Evolutionary conservation across 2,888 invertebrate species (phyloP), one percentile per base, ranked within the genome.

Genomic region (Sturmia bella): DNA sequence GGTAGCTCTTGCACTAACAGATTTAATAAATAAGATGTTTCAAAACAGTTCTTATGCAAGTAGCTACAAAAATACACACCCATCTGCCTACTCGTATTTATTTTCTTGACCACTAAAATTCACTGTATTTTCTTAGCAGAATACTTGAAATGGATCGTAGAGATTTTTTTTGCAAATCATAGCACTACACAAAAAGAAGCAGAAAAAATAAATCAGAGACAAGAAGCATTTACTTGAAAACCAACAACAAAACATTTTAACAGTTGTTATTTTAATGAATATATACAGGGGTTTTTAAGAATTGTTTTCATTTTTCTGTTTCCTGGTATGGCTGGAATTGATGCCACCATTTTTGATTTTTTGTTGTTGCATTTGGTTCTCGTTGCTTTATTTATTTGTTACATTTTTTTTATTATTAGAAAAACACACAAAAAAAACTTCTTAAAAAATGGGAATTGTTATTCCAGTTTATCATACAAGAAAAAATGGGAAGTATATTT

Each of bases 181-280:
- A 9, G 24, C 39, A 69, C 13, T 48, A 43, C 27, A 61, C 43
- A 59, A 75, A 19, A 45, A 63, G 41, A n/a, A n/a, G 11, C 37
- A 45, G 9, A 32, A 32, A 32, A 32, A 32, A 1, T 7, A 32
- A 32, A n/a, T n/a, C 21, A 5, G 12, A 11, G 19, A 17, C n/a
- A n/a, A 57, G 4, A 41, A 66, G 19, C 37, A 68, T 41, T 32
- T 37, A 52, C 59, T 32, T 15, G 15, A 17, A 59, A 59, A 56
- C 3, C 13, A 27, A 68, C 17, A 59, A 52, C 39, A 56, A 17
- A 50, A 43, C 63, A 52, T 43, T 61, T 70, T 54, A 66, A 80
- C 64, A 80, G 59, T 76, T 74, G 77, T 81, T 74, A 52, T 69
- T 73, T 74, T 63, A 73, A 57, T 73, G 63, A 37, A 68, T 74